Evolutionary conservation across 2,113 vertebrate species (phyloP).

Genomic region (Gopherus flavomarginatus): DNA sequence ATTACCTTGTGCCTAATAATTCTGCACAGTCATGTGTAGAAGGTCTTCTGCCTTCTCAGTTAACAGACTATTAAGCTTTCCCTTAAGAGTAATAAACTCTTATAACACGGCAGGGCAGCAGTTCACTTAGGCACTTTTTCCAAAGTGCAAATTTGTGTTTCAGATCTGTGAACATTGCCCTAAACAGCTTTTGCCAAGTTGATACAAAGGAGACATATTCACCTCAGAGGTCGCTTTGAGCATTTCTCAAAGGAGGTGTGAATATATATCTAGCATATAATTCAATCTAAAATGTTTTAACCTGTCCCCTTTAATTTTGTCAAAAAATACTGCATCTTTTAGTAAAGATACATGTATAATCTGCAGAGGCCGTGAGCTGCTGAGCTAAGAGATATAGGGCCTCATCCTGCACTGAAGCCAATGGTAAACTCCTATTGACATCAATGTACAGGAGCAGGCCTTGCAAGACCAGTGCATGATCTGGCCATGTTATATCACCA

Average conservation of each 20-base stretch:
- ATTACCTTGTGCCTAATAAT: conserved; percentile 63
- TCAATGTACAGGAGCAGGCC: neutral
- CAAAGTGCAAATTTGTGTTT: conserved; percentile 25
- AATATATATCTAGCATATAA: neutral
- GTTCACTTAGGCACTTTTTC: conserved; percentile 28
- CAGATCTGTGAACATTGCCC: neutral
- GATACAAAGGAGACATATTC: neutral
- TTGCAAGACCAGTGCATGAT: neutral
- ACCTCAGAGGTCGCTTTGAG: neutral
- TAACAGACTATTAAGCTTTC: conserved; percentile 73
- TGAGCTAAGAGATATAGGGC: neutral
- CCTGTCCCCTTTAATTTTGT: neutral
- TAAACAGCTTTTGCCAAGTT: conserved; percentile 26
- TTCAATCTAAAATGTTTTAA: neutral
- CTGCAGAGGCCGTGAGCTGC: neutral
- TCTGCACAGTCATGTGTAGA: conserved; percentile 66
- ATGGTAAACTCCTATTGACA: neutral
- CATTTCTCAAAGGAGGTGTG: neutral
- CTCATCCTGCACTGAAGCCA: neutral
- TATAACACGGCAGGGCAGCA: conserved; percentile 62
- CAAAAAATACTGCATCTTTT: neutral
- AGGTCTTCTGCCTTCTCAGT: conserved; percentile 75
- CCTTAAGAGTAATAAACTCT: conserved; percentile 72
- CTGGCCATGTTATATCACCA: neutral
- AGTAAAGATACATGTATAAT: fast-evolving